phyloP scores from a whole-genome alignment of 1,140 invertebrate genomes.

The Drosophila pallidifrons region DNA sequence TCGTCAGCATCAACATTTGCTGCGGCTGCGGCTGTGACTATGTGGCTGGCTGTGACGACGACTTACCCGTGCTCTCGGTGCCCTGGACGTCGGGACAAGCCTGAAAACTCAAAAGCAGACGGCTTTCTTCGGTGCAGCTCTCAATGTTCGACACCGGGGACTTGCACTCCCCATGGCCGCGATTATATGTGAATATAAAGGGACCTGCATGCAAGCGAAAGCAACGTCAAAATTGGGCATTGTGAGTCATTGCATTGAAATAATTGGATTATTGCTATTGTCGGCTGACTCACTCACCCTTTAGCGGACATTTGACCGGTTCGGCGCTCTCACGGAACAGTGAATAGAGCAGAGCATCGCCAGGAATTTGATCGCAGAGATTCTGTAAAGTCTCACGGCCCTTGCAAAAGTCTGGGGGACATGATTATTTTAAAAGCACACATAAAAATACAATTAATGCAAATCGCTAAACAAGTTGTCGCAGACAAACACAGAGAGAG shows the following conservation, averaged over 20 bases:
- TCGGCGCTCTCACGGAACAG: constrained; percentile 94
- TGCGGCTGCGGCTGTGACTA: constrained; percentile 55
- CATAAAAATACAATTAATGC: constrained; percentile 84
- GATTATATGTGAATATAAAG: constrained; percentile 87
- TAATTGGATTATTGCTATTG: constrained; percentile 17
- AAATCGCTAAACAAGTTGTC: constrained; percentile 71
- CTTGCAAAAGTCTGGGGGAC: constrained; percentile 91
- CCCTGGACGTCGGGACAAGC: constrained; percentile 95
- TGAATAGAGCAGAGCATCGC: constrained; percentile 94
- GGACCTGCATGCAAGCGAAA: constrained; percentile 63
- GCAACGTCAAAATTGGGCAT: constrained; percentile 11
- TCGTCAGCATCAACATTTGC: constrained; percentile 1
- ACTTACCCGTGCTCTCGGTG: constrained; percentile 92
- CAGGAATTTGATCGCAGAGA: constrained; percentile 93
- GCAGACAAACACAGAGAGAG: constrained; percentile 44
- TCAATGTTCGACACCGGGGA: constrained; percentile 94
- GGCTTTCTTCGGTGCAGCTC: constrained; percentile 94
- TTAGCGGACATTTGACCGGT: constrained; percentile 93
- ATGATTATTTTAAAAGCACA: constrained; percentile 84
- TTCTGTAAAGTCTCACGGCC: constrained; percentile 90
- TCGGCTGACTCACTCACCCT: constrained; percentile 86
- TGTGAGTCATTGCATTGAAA: constrained; percentile 16
- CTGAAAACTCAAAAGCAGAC: constrained; percentile 94
- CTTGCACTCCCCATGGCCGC: constrained; percentile 93
- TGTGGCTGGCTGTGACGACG: not conserved